Base-by-base conservation (phyloP, 2,888 invertebrate genomes). In the Daptonema setosum region DNA sequence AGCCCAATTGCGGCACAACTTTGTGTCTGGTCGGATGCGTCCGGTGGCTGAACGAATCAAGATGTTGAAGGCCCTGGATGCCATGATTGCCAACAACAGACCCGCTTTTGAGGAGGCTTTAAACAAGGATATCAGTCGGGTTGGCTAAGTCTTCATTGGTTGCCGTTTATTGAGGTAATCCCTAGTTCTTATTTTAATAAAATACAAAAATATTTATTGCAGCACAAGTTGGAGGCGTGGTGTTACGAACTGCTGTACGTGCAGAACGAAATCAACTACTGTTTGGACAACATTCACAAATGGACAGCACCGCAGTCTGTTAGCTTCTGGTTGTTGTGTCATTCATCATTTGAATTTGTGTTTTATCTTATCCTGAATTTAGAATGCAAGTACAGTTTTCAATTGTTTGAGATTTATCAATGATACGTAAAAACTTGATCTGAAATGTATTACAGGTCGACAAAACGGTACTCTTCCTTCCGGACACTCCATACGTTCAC, bases 21-120 rank as follows among this genome's bases (percentile, higher is more conserved):
- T n/a, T n/a, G n/a, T n/a, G n/a, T n/a, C n/a, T n/a, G 88, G 88
- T 24, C 80, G 81, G 64, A 88, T 88, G n/a, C 80, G 79, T 63
- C 78, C 81, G 24, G 65, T 87, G 65, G 80, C 82, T 75, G 87
- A 82, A 78, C 80, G 93, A 58, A 78, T 80, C 62, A 76, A 79
- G 61, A 91, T 93, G 72, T 74, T 95, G 56, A 79, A 81, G 69
- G 80, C 77, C 55, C 71, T 91, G 25, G 67, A 82, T 52, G 78
- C 78, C 56, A 79, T 93, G 79, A 77, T 87, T 68, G 80, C 83
- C 61, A 88, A 91, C 65, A 83, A 87, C 71, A 75, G 76, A 57
- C 76, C 78, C 45, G 80, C 79, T 5, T 80, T 93, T 71, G 73
- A 80, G 51, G 78, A 80, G 55, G 87, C 83, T 0, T 74, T 91